phyloP scores from a whole-genome alignment of 2,113 vertebrate species.

The Circaetus gallicus region DNA sequence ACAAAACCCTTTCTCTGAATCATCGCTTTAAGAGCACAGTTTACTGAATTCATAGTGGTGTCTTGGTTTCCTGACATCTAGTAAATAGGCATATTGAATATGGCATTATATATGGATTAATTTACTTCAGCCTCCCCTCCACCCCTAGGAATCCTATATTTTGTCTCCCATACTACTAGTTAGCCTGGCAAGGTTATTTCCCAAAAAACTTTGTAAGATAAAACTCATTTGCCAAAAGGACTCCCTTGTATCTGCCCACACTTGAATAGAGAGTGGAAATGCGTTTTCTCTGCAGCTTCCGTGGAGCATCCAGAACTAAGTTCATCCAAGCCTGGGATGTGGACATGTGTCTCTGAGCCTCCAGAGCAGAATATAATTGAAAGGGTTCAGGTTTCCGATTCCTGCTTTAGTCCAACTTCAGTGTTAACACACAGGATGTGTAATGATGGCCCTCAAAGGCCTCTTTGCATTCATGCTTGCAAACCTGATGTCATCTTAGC shows the following conservation, averaged over 20 bases:
- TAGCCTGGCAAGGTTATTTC: neutral
- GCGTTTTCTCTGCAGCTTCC: neutral
- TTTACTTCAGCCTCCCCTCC: neutral
- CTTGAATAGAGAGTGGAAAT: neutral
- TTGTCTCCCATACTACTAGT: neutral
- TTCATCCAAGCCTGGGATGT: neutral
- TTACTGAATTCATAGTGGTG: neutral
- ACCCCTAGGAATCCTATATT: neutral
- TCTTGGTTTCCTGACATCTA: neutral
- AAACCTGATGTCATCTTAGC: neutral
- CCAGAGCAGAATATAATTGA: neutral
- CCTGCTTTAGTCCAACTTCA: neutral
- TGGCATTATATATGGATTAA: neutral
- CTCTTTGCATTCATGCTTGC: slow-evolving; percentile 15
- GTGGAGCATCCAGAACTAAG: neutral
- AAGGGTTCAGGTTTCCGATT: neutral
- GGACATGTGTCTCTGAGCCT: neutral
- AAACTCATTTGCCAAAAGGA: neutral
- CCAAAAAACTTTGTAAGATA: neutral
- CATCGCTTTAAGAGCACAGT: neutral
- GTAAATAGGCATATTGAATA: neutral
- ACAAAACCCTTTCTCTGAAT: neutral
- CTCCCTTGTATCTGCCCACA: neutral
- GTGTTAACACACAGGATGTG: neutral
- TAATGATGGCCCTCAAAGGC: neutral